Conservation (phyloP, 2,888 invertebrate species). For the Saturnia japonica region DNA sequence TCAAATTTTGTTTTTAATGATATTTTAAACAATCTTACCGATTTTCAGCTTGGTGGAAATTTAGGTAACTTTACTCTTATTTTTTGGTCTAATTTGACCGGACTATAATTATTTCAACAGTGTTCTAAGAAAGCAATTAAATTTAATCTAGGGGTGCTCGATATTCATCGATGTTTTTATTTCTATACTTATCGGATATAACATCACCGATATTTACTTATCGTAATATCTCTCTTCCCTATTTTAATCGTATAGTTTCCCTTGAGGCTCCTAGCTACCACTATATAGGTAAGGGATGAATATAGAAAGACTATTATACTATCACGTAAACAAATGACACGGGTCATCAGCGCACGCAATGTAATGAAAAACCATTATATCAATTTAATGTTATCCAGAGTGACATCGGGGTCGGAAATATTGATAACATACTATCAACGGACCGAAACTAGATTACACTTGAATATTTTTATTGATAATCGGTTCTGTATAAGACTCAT, state of each 20-base stretch:
- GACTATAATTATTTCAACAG: too few species aligned
- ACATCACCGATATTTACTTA: too few species aligned
- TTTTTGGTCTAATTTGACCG: too few species aligned
- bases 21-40: too few species aligned
- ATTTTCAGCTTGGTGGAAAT: too few species aligned
- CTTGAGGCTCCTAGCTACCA: neutral
- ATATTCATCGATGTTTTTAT: too few species aligned
- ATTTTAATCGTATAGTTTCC: neutral
- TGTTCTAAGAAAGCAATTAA: too few species aligned
- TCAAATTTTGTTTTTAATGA: too few species aligned
- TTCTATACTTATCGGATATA: too few species aligned
- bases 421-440: neutral
- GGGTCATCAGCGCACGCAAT: conserved; percentile 3
- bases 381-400: neutral
- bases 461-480: neutral
- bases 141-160: too few species aligned
- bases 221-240: too few species aligned
- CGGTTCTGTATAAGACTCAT: neutral
- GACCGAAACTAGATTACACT: conserved; percentile 7
- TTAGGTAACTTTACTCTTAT: too few species aligned
- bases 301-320: neutral
- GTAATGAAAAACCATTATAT: conserved; percentile 5
- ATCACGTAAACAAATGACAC: conserved; percentile 4
- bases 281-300: neutral
- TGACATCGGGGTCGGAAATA: conserved; percentile 2